Conservation (phyloP, 2,797 vertebrate species). For the Acrossocheilus wenchowensis region DNA sequence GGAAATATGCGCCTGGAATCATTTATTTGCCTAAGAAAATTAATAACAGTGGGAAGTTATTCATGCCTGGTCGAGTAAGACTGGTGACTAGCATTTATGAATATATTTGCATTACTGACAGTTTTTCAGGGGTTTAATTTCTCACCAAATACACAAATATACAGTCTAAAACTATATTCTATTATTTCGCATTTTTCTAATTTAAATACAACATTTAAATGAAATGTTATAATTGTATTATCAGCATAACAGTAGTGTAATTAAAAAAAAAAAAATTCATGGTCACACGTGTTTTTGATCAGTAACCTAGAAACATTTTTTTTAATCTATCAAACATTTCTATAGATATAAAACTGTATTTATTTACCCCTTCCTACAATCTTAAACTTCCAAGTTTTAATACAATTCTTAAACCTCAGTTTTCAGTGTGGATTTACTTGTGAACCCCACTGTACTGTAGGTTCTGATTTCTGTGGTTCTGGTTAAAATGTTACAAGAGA, state of each 20-base stretch:
- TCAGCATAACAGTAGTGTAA: background rate
- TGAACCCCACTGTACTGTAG: too few relatives aligned
- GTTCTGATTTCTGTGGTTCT: too few relatives aligned
- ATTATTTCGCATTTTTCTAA: background rate
- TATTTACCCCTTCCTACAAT: too few relatives aligned
- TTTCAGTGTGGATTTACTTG: too few relatives aligned
- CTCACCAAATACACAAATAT: background rate
- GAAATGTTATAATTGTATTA: too few relatives aligned
- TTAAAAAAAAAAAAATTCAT: background rate
- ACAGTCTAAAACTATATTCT: background rate
- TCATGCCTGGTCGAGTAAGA: too few relatives aligned
- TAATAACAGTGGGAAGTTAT: background rate
- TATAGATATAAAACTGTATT: too few relatives aligned
- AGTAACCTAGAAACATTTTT: too few relatives aligned
- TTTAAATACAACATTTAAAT: too few relatives aligned
- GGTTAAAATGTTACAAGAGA: background rate
- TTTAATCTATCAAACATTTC: too few relatives aligned
- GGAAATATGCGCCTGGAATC: conserved; percentile 30
- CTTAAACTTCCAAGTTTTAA: too few relatives aligned
- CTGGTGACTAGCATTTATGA: background rate
- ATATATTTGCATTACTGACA: background rate
- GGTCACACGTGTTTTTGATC: background rate
- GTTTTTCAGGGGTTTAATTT: background rate
- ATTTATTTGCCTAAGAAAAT: background rate
- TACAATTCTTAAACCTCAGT: too few relatives aligned